Conservation (phyloP, 2,113 vertebrate genomes). For the Cyprinus carpio region DNA sequence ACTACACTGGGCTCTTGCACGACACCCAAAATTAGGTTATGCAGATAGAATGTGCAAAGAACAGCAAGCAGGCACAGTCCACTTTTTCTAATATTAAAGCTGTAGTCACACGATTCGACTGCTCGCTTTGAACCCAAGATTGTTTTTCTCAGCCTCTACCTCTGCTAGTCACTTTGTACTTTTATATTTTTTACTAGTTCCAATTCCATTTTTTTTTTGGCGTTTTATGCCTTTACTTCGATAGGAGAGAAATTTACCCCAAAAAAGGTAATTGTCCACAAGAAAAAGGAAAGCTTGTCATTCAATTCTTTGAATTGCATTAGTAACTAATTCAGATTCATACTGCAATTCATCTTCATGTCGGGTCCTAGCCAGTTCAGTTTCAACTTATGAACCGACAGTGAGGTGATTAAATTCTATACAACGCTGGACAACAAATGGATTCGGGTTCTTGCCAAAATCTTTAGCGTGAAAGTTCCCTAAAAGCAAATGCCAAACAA, state of each 20-base stretch:
- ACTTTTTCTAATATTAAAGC: not conserved
- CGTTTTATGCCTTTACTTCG: too few species aligned
- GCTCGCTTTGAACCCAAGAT: not conserved
- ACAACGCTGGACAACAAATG: not conserved
- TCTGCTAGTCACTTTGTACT: not conserved
- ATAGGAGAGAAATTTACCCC: too few species aligned
- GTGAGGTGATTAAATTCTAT: not conserved
- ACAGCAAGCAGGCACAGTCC: slow-evolving; percentile 7
- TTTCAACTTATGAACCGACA: not conserved
- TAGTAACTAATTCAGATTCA: not conserved
- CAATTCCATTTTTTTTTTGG: not conserved
- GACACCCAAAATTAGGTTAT: slow-evolving; percentile 10
- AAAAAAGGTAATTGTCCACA: too few species aligned
- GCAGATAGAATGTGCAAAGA: not conserved
- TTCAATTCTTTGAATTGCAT: not conserved
- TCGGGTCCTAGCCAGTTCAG: not conserved
- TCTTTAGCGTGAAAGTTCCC: not conserved
- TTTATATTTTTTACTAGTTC: not conserved
- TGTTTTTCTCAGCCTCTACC: not conserved
- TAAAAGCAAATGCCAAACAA: slow-evolving; percentile 15
- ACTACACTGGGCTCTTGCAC: not conserved
- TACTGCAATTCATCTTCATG: not conserved
- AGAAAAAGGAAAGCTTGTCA: not conserved
- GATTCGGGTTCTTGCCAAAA: not conserved
- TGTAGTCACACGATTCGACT: not conserved